Evolutionary conservation across 2,797 vertebrate species (phyloP).

Genomic region (Cryptoblepharus egeriae): DNA sequence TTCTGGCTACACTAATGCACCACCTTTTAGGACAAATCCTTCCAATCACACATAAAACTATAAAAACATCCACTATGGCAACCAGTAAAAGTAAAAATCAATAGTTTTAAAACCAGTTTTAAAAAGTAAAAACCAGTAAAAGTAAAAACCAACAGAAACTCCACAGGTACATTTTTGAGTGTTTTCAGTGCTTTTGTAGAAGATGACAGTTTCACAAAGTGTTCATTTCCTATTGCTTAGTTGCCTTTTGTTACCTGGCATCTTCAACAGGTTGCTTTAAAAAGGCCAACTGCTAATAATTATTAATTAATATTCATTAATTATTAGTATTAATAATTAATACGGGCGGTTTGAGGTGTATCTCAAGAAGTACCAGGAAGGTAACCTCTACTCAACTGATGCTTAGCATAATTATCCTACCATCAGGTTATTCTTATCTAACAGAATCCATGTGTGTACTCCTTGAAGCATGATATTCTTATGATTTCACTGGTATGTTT

Average conservation of each 20-base stretch:
- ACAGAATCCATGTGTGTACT: neutral
- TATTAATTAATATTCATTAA: too few relatives aligned
- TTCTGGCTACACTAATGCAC: too few relatives aligned
- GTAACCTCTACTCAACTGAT: slow-evolving; percentile 12
- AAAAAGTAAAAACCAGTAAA: too few relatives aligned
- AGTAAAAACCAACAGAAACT: too few relatives aligned
- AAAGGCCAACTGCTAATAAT: neutral
- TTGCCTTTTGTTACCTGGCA: neutral
- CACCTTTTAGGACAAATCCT: too few relatives aligned
- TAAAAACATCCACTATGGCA: too few relatives aligned
- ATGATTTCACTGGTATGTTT: neutral
- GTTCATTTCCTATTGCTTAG: neutral
- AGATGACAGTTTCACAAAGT: neutral
- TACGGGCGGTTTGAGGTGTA: neutral
- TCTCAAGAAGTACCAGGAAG: neutral
- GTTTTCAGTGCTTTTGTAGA: neutral
- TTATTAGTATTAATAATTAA: too few relatives aligned
- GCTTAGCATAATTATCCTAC: slow-evolving; percentile 22
- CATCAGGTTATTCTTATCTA: neutral
- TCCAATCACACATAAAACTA: too few relatives aligned
- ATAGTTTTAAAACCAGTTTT: too few relatives aligned
- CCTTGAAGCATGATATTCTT: slow-evolving; percentile 3
- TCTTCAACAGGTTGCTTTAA: neutral
- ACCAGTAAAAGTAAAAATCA: too few relatives aligned
- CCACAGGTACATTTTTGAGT: neutral